Percentiles rank a stretch among this genome's conserved stretches.
phyloP scores from a whole-genome alignment of 2,888 invertebrate genomes.

The Halictus quadricinctus region DNA sequence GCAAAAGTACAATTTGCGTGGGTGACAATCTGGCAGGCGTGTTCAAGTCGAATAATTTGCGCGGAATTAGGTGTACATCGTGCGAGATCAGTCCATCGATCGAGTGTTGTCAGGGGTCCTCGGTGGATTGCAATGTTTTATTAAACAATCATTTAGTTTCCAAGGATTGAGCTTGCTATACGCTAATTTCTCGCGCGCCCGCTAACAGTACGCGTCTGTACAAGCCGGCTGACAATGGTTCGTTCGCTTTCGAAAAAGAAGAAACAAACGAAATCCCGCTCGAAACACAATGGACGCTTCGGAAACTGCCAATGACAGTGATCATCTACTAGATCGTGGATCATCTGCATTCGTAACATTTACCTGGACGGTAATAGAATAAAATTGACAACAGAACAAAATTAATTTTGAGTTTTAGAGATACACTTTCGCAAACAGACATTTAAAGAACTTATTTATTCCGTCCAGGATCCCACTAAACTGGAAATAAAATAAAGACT shows the following conservation, averaged over 20 bases:
- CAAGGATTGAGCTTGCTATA: conserved; percentile 54
- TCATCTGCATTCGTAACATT: background rate
- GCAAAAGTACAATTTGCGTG: background rate
- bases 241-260: conserved; percentile 29
- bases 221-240: conserved; percentile 31
- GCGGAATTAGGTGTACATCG: conserved; percentile 13
- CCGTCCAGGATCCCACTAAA: background rate
- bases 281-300: background rate
- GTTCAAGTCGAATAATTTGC: background rate
- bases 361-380: background rate
- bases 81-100: conserved; percentile 56
- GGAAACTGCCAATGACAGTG: background rate
- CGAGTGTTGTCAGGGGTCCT: conserved; percentile 69
- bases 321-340: background rate
- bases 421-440: background rate
- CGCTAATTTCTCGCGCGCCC: conserved; percentile 54
- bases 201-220: conserved; percentile 30
- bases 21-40: background rate
- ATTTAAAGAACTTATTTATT: background rate
- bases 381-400: background rate
- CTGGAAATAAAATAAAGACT: background rate
- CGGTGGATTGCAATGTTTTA: conserved; percentile 70
- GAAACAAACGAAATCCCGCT: background rate
- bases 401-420: background rate
- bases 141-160: conserved; percentile 68